Percentiles rank a stretch among this genome's conserved stretches.
These are phyloP conservation scores for Lysandra coridon DNA, from an alignment of 2,888 invertebrate genomes.

Conservation along the genomic window DNA sequence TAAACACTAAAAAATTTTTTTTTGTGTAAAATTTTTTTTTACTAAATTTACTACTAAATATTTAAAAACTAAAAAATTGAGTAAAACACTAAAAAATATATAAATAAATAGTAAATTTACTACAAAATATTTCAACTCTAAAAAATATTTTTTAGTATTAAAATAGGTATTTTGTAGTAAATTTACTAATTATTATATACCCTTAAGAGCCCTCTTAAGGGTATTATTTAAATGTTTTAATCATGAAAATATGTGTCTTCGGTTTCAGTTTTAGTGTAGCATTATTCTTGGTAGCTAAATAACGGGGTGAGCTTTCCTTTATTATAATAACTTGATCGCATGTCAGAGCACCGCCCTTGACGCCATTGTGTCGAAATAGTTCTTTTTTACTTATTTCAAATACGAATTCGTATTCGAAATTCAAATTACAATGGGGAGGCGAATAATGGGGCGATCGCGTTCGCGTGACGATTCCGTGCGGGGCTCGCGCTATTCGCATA, in stretches of 20 bases:
- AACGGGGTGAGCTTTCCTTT: slow-evolving; percentile 72
- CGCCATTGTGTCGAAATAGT: slow-evolving; percentile 80
- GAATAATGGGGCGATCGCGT: slow-evolving; percentile 79
- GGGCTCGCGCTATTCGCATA: slow-evolving; percentile 57
- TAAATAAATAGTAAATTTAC: too few species aligned
- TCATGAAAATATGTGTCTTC: slow-evolving; percentile 34
- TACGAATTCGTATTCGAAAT: slow-evolving; percentile 80
- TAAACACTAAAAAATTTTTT: too few species aligned
- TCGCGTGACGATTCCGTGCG: slow-evolving; percentile 67
- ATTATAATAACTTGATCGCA: slow-evolving; percentile 81
- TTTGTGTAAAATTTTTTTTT: too few species aligned
- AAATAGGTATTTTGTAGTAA: too few species aligned
- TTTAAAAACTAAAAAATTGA: too few species aligned
- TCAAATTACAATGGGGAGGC: slow-evolving; percentile 80
- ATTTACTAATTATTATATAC: too few species aligned
- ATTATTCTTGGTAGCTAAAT: slow-evolving; percentile 47
- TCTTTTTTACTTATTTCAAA: slow-evolving; percentile 80
- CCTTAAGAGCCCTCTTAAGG: too few species aligned
- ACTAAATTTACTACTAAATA: too few species aligned
- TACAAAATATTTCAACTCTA: too few species aligned
- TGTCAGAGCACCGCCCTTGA: slow-evolving; percentile 80
- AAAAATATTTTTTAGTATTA: too few species aligned
- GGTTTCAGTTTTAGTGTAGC: not conserved
- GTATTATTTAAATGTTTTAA: not conserved
- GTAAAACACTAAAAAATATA: too few species aligned